Percentiles rank a stretch among this genome's conserved stretches.
Evolutionary conservation across 2,113 vertebrate genomes (phyloP).

Genomic region (Thalassarche chlororhynchos): DNA sequence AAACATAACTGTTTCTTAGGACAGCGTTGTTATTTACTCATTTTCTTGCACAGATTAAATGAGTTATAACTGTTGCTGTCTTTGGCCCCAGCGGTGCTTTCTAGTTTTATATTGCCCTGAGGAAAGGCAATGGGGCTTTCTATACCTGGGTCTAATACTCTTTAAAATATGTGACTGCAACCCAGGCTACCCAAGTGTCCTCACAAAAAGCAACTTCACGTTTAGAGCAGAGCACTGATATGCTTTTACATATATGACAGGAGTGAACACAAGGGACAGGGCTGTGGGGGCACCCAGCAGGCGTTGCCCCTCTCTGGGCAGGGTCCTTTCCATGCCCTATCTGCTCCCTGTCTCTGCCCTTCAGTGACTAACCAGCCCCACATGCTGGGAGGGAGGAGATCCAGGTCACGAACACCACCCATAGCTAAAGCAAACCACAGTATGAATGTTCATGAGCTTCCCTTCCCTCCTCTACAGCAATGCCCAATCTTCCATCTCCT

Average conservation of each 20-base stretch:
- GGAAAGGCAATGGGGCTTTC: background rate
- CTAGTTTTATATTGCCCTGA: background rate
- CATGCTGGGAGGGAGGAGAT: rapidly evolving
- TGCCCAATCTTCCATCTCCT: background rate
- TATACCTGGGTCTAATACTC: background rate
- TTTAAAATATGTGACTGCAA: background rate
- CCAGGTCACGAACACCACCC: rapidly evolving
- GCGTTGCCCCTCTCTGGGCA: background rate
- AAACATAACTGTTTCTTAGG: background rate
- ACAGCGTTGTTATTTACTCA: background rate
- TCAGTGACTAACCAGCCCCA: background rate
- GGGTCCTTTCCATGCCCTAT: background rate
- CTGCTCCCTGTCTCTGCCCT: background rate
- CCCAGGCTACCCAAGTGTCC: rapidly evolving
- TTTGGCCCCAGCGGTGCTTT: background rate
- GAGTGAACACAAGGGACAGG: too few species aligned
- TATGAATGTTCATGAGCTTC: rapidly evolving
- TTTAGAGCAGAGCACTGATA: background rate
- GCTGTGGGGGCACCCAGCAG: background rate
- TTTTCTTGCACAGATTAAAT: background rate
- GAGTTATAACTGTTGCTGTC: background rate
- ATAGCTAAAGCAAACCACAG: background rate
- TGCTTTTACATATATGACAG: rapidly evolving
- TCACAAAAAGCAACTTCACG: background rate
- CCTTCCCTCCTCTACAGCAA: background rate